A percentile compares a stretch with the other conserved stretches of the same genome.
Evolutionary conservation across 1,140 invertebrate species (phyloP).

Genomic region (Gerris buenoi): DNA sequence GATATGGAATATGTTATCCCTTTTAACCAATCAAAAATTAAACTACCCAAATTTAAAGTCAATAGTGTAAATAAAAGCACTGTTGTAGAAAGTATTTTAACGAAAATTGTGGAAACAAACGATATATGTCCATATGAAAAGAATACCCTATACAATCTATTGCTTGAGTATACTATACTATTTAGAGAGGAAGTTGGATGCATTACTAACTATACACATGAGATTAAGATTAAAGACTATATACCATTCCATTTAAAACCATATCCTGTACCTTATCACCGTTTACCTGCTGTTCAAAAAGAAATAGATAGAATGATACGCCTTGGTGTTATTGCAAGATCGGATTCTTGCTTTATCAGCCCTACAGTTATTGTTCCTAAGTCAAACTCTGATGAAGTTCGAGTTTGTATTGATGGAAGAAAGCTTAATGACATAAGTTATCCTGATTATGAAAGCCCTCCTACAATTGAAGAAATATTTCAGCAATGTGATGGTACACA

Average conservation of each 20-base stretch:
- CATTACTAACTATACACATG: background rate
- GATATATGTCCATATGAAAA: background rate
- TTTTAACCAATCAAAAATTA: too few relatives aligned
- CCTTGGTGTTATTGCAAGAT: background rate
- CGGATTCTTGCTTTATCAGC: background rate
- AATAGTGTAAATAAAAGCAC: background rate
- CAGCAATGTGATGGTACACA: background rate
- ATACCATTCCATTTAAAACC: background rate
- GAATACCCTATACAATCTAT: background rate
- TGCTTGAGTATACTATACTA: background rate
- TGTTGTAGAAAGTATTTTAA: background rate
- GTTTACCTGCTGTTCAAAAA: background rate
- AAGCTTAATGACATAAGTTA: background rate
- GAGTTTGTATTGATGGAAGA: background rate
- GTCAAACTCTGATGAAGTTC: background rate
- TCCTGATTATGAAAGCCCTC: background rate
- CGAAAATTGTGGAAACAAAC: background rate
- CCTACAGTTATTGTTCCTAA: background rate
- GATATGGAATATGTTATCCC: background rate
- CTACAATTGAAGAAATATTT: background rate
- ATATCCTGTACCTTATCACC: background rate
- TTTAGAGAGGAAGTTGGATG: background rate
- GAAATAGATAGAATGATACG: background rate
- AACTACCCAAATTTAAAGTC: too few relatives aligned
- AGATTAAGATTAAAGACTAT: background rate